Percentiles rank a stretch among this genome's conserved stretches.
Evolutionary conservation across 2,113 vertebrate species (phyloP).

Genomic region (Chloebia gouldiae): DNA sequence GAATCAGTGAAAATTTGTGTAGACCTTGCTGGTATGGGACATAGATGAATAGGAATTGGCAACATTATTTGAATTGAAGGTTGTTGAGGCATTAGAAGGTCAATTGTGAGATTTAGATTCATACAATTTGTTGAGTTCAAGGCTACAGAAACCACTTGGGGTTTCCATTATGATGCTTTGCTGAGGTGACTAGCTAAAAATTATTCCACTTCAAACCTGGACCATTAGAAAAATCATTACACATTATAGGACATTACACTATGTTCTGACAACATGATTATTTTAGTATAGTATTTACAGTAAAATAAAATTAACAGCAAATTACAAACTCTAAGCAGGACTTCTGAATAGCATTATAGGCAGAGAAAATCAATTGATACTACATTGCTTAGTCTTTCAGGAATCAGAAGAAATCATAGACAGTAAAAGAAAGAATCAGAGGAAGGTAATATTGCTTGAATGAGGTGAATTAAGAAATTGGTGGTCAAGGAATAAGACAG

Average conservation of each 20-base stretch:
- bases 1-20: background rate
- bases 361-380: background rate
- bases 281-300: background rate
- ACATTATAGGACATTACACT: background rate
- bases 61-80: background rate
- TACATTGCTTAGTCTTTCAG: background rate
- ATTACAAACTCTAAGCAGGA: background rate
- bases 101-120: background rate
- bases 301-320: background rate
- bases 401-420: background rate
- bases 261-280: background rate
- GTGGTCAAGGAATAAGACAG: background rate
- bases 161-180: background rate
- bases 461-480: background rate
- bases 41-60: background rate
- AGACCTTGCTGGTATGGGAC: background rate
- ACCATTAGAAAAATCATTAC: background rate
- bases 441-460: background rate
- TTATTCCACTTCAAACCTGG: background rate
- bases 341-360: background rate
- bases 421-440: background rate
- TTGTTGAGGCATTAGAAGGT: background rate
- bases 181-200: constrained; percentile 36
- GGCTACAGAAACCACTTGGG: background rate
- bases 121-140: background rate